A percentile compares a stretch with the other conserved stretches of the same genome.
phyloP scores from a whole-genome alignment of 2,113 vertebrate species.

The Seriola rivoliana region DNA sequence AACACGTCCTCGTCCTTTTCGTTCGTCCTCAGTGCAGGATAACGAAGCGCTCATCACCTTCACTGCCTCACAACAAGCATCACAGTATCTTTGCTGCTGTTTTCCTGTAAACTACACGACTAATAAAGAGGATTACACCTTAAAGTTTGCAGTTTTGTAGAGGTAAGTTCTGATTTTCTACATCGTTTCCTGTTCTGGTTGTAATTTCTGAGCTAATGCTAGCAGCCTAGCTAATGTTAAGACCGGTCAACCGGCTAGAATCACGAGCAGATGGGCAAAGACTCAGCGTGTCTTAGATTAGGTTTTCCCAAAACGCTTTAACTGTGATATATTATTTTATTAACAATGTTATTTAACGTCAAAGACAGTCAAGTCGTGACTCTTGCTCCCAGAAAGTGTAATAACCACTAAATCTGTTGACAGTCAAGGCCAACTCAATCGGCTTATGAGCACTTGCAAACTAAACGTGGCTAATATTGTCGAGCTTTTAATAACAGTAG shows the following conservation, averaged over 20 bases:
- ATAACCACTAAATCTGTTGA: neutral
- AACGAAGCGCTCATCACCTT: slow-evolving; percentile 42
- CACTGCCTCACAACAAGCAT: rapidly evolving
- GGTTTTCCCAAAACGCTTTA: rapidly evolving
- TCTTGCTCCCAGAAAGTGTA: neutral
- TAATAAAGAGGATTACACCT: neutral
- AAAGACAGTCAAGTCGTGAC: neutral
- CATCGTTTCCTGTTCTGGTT: neutral
- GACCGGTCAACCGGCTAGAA: slow-evolving; percentile 29
- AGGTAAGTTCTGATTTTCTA: slow-evolving; percentile 40
- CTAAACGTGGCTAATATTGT: neutral
- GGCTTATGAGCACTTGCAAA: neutral
- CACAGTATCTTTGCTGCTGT: rapidly evolving
- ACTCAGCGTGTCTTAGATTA: neutral
- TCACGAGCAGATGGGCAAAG: neutral
- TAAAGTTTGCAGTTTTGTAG: neutral
- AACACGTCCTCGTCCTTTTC: slow-evolving; percentile 58
- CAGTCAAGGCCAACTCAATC: neutral
- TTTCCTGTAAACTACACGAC: neutral
- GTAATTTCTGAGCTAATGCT: slow-evolving; percentile 49
- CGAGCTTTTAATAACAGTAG: neutral
- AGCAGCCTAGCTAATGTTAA: slow-evolving; percentile 29
- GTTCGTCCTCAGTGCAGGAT: slow-evolving; percentile 89
- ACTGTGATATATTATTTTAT: rapidly evolving
- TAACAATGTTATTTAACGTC: rapidly evolving